Percentiles rank a stretch among this genome's conserved stretches.
phyloP scores from a whole-genome alignment of 1,140 invertebrate genomes.

The Globodera ellingtonae region DNA sequence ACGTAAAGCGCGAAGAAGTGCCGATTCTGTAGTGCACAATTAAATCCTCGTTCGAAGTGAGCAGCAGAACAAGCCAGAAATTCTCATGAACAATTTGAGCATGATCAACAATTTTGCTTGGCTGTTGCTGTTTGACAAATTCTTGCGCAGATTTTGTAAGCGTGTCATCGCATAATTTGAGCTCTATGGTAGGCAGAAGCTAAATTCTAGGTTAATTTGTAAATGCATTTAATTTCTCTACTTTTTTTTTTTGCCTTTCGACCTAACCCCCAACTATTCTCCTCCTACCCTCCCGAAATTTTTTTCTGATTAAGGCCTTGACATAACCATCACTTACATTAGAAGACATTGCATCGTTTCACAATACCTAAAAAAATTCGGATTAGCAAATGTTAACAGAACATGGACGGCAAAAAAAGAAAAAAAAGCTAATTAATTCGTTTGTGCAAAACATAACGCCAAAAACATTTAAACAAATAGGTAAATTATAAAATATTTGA shows the following conservation, averaged over 20 bases:
- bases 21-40: not conserved
- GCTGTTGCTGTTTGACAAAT: not conserved
- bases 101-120: slow-evolving; percentile 31
- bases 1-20: not conserved
- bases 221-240: too few species aligned
- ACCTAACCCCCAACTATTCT: not conserved
- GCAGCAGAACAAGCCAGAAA: slow-evolving; percentile 39
- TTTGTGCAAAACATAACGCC: too few species aligned
- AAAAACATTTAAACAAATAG: too few species aligned
- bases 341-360: not conserved
- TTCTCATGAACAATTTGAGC: slow-evolving; percentile 44
- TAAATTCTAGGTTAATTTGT: not conserved
- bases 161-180: not conserved
- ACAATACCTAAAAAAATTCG: not conserved
- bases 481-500: too few species aligned
- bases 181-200: not conserved
- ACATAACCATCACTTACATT: not conserved
- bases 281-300: too few species aligned
- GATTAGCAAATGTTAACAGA: too few species aligned
- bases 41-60: slow-evolving; percentile 46
- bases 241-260: too few species aligned
- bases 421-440: too few species aligned
- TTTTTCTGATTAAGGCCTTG: too few species aligned
- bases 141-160: not conserved
- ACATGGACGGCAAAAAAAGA: too few species aligned